Percentiles rank a stretch among this genome's conserved stretches.
Conservation (phyloP, 2,888 invertebrate species). For the Spisula solida region DNA sequence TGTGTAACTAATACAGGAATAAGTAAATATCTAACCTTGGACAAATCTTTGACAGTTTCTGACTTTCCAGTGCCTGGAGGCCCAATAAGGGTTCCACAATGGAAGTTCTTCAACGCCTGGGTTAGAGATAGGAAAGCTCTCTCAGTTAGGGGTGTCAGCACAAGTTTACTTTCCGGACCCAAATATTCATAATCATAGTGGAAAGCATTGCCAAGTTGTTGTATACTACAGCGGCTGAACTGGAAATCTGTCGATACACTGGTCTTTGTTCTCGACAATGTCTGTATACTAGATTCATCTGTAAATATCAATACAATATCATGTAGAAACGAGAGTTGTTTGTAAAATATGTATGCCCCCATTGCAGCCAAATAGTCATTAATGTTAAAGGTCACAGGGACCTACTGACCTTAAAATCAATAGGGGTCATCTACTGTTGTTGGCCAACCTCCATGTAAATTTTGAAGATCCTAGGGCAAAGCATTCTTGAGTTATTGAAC, state of each 20-base stretch:
- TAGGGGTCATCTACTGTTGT: too few species aligned
- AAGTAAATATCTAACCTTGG: conserved; percentile 76
- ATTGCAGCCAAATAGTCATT: too few species aligned
- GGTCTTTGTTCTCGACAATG: conserved; percentile 78
- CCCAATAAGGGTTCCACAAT: conserved; percentile 85
- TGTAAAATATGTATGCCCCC: too few species aligned
- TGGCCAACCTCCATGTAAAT: too few species aligned
- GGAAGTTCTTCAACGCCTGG: conserved; percentile 84
- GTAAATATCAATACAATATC: conserved; percentile 18
- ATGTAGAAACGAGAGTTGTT: too few species aligned
- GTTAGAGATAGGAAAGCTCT: conserved; percentile 84
- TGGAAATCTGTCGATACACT: conserved; percentile 85
- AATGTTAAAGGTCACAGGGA: too few species aligned
- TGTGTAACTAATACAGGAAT: too few species aligned
- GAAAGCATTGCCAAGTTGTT: conserved; percentile 84
- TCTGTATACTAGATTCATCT: conserved; percentile 73
- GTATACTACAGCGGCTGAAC: conserved; percentile 84
- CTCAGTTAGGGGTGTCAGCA: conserved; percentile 86
- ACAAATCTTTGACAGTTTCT: conserved; percentile 84
- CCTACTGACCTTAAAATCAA: too few species aligned
- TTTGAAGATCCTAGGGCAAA: too few species aligned
- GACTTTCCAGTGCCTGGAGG: conserved; percentile 85
- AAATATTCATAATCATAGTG: conserved; percentile 86
- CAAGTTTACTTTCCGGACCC: conserved; percentile 81
- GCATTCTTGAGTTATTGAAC: too few species aligned